Base-by-base conservation (phyloP, 2,113 vertebrate species). In the Actinemys pallida region DNA sequence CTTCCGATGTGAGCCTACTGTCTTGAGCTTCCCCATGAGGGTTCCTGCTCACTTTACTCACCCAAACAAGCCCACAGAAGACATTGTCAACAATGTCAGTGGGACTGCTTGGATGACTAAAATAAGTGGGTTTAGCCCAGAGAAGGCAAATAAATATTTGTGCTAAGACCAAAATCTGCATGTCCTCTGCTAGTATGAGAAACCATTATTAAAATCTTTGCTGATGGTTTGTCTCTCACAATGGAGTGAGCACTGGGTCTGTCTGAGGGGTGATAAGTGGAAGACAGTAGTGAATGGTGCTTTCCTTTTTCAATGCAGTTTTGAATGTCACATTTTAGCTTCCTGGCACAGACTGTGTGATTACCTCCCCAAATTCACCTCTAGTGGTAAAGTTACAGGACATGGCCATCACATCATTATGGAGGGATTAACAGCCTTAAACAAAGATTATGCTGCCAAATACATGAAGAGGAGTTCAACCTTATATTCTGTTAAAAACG, bases 231-330 rank as follows among this genome's bases (percentile, higher is more conserved):
- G n/a, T 53, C 25, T 13, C 3, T 2, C 13, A 5, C 17, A 76
- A 49, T 54, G 53, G 45, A 14, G 10, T 50, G 85, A 59, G 5
- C 11, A 13, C 42, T 81, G 20, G 4, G 13, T 35, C 42, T 0
- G 10, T 35, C 53, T 0, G 1, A 92, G 22, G 9, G 47, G 39
- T 50, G 5, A 50, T 90, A 3, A 35, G 5, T 12, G 22, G 39
- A 0, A 0, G 6, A 22, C n/a, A 52, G n/a, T 0, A 1, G 52
- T 14, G 49, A 25, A 20, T 10, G 16, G 4, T 47, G 4, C 17
- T 86, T 78, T 91, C 35, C 4, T 90, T 8, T 96, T 27, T 27
- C 56, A 88, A 62, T 16, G 25, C 39, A 56, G n/a, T 45, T 83
- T 83, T 42, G 39, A 25, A 49, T 12, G 12, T n/a, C 10, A 11